Evolutionary conservation across 2,113 vertebrate genomes (phyloP), one percentile per base, ranked within the genome.

Genomic region (Dermatemys mawii): DNA sequence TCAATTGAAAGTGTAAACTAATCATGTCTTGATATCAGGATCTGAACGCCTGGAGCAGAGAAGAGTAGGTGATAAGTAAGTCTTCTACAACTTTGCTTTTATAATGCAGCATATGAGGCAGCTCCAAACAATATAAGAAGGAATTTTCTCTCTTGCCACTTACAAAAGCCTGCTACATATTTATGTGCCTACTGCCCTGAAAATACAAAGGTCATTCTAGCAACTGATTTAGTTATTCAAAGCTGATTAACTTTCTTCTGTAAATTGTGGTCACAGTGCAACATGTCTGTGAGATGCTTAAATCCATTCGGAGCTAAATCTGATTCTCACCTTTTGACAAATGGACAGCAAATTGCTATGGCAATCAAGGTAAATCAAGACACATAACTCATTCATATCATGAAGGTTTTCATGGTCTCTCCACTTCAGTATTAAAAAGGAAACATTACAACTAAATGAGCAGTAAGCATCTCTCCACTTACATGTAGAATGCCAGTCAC

Each of bases 281-380:
- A 95, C 82, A 84, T n/a, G 80, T 91, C 95, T 48, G 90, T 49
- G 38, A 91, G 89, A 93, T 57, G 81, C 97, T 95, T 97, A 97
- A 87, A 92, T 97, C 97, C 93, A 92, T 91, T 82, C 85, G 93
- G 86, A 98, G 93, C 97, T 93, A 92, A 97, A 95, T 92, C 82
- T 93, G 95, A 97, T 97, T 92, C 98, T 97, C 96, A 97, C 95
- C 5, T 97, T 96, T 96, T 92, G 97, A 97, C 96, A 97, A 97
- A 96, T 50, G 83, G 93, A 95, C 86, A 95, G 95, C 84, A 97
- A 98, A 98, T 94, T 97, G 98, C 95, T 88, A 89, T 98, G 98
- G 96, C 98, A 98, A 97, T 97, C 97, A 97, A 97, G 98, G 96
- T 94, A 96, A 97, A 95, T 54, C 88, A 54, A 90, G 96, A 88